Base-by-base conservation (phyloP, 2,888 invertebrate species). In the Parnassius mnemosyne region DNA sequence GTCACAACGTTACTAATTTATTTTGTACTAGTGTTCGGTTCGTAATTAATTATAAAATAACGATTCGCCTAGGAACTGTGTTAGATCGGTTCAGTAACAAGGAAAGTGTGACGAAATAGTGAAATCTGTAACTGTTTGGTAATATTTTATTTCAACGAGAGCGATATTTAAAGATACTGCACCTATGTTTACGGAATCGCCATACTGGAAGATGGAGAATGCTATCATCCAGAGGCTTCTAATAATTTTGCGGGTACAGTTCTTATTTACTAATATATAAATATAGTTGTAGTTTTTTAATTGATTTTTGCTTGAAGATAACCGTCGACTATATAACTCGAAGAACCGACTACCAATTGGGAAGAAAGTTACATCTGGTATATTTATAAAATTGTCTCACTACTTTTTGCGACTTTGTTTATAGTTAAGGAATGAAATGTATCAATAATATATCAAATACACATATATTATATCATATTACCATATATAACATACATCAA, bases 61-160 rank as follows among this genome's bases (percentile, higher is more conserved):
- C 46, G 13, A 25, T 59, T 53, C 34, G 44, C 41, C 44, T 53
- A 78, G 71, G 69, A 68, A 69, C 72, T 76, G 74, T 68, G 67
- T 65, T 68, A 66, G 67, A 68, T 67, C 68, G 66, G 59, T 56
- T 66, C 62, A 67, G 60, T 68, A 60, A 63, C 68, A 64, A 78
- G 74, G 83, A 85, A 87, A 85, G 83, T 87, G 85, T 83, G 77
- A 81, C 80, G 68, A 78, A 80, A 76, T 78, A 64, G 81, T 81
- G 81, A 82, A 84, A 83, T 75, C 72, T 75, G 65, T 61, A 71
- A 71, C 70, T 71, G 57, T 46, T 62, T 63, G 70, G 65, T 69
- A 68, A 69, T 71, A 65, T 68, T 67, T 71, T 72, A 63, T 72
- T 5, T 34, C 34, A 59, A 64, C 62, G 73, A 73, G 70, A 58